These are phyloP conservation scores for Oncorhynchus keta DNA, from an alignment of 2,113 vertebrate genomes.

Conservation along the genomic window DNA sequence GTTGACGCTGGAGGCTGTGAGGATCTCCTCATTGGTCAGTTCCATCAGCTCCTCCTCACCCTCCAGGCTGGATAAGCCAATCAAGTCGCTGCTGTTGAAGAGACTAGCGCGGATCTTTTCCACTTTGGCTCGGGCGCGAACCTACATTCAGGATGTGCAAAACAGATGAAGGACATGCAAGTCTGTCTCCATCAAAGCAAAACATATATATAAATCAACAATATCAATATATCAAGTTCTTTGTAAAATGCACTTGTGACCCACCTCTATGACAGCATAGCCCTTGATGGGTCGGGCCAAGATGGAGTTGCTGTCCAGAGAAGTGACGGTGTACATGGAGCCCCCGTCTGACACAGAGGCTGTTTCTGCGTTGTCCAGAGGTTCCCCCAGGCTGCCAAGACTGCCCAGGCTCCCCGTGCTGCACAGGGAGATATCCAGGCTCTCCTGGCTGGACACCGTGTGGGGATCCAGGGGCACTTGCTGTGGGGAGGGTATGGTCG, in stretches of 20 bases:
- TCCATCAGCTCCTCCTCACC: slow-evolving; percentile 97
- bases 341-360: slow-evolving; percentile 83
- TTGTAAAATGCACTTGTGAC: not conserved
- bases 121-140: slow-evolving; percentile 90
- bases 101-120: slow-evolving; percentile 97
- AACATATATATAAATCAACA: not conserved
- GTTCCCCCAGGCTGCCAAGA: slow-evolving; percentile 89
- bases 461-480: slow-evolving; percentile 81
- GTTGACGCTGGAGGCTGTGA: slow-evolving; percentile 95
- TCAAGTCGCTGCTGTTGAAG: slow-evolving; percentile 96
- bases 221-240: not conserved
- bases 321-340: slow-evolving; percentile 86
- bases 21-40: slow-evolving; percentile 95
- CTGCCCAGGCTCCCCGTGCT: slow-evolving; percentile 94
- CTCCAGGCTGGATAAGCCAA: slow-evolving; percentile 93
- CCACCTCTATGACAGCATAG: slow-evolving; percentile 96
- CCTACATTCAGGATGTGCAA: not conserved
- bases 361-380: slow-evolving; percentile 82
- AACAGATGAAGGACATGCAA: not conserved
- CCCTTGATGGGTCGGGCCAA: slow-evolving; percentile 88
- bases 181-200: not conserved
- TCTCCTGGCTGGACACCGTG: slow-evolving; percentile 93
- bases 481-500: slow-evolving; percentile 66
- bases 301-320: slow-evolving; percentile 82
- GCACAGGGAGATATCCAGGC: slow-evolving; percentile 90